A percentile compares a stretch with the other conserved stretches of the same genome.
Evolutionary conservation across 2,797 vertebrate genomes (phyloP).

Genomic region (Benthosema pterotum): DNA sequence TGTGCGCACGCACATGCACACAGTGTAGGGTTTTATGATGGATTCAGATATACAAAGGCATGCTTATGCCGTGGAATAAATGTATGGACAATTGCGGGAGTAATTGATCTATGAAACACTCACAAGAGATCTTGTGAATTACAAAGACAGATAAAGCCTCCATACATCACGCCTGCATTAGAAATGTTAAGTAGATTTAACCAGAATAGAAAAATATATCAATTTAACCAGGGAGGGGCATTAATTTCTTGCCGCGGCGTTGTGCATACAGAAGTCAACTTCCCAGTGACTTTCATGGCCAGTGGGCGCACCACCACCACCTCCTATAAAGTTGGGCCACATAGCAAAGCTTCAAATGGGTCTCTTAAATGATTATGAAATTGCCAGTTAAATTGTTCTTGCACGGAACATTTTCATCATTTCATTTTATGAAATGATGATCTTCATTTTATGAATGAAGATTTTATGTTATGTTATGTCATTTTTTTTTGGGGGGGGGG

Average conservation of each 20-base stretch:
- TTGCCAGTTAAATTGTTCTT: constrained; percentile 7
- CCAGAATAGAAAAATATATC: constrained; percentile 58
- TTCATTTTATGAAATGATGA: constrained; percentile 15
- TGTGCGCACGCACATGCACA: constrained; percentile 24
- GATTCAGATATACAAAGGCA: constrained; percentile 67
- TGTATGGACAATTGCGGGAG: constrained; percentile 72
- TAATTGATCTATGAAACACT: constrained; percentile 78
- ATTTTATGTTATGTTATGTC: no score
- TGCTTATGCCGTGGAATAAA: constrained; percentile 67
- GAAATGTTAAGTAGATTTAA: constrained; percentile 69
- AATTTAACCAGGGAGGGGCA: constrained; percentile 54
- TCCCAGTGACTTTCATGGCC: constrained; percentile 8
- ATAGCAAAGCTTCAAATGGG: constrained; percentile 27
- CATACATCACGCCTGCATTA: constrained; percentile 68
- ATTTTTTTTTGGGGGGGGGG: no score
- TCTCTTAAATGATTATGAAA: constrained; percentile 34
- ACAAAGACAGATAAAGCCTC: constrained; percentile 73
- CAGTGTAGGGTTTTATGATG: constrained; percentile 62
- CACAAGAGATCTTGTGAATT: constrained; percentile 74
- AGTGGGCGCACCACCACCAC: constrained; percentile 27
- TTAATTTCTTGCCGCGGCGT: constrained; percentile 51
- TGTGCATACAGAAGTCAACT: constrained; percentile 55
- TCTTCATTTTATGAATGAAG: constrained; percentile 16
- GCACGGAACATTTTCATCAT: constrained; percentile 21
- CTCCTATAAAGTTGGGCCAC: constrained; percentile 20